Evolutionary conservation across 2,888 invertebrate genomes (phyloP).

Genomic region (Ctenicera cuprea): DNA sequence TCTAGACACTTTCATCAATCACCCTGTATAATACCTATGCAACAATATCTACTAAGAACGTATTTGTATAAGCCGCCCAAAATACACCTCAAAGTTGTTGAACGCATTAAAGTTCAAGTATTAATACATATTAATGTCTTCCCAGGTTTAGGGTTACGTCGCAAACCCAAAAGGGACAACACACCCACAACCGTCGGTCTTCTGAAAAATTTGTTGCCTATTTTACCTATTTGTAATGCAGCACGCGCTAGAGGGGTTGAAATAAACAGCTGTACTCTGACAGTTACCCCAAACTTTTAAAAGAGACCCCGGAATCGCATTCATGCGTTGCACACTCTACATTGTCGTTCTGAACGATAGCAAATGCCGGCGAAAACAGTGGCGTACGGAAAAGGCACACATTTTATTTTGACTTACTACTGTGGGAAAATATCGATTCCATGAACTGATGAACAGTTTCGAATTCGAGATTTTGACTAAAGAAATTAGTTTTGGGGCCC

Average conservation of each 20-base stretch:
- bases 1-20: no score
- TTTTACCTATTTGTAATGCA: slow-evolving; percentile 48
- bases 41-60: no score
- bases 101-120: no score
- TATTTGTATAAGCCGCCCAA: no score
- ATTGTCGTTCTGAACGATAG: slow-evolving; percentile 5
- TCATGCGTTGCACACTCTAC: slow-evolving; percentile 18
- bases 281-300: slow-evolving; percentile 33
- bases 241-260: slow-evolving; percentile 54
- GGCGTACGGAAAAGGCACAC: slow-evolving; percentile 1
- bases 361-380: background rate
- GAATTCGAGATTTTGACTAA: no score
- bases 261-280: slow-evolving; percentile 55
- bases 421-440: no score
- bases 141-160: background rate
- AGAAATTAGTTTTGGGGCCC: no score
- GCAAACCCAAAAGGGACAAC: background rate
- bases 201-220: slow-evolving; percentile 19
- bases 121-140: background rate
- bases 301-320: slow-evolving; percentile 30
- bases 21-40: no score
- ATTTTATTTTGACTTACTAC: no score
- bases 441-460: no score
- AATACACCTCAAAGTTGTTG: no score
- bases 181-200: background rate